Evolutionary conservation across 1,140 invertebrate genomes (phyloP), one percentile per base, ranked within the genome.

Genomic region (Conus betulinus): DNA sequence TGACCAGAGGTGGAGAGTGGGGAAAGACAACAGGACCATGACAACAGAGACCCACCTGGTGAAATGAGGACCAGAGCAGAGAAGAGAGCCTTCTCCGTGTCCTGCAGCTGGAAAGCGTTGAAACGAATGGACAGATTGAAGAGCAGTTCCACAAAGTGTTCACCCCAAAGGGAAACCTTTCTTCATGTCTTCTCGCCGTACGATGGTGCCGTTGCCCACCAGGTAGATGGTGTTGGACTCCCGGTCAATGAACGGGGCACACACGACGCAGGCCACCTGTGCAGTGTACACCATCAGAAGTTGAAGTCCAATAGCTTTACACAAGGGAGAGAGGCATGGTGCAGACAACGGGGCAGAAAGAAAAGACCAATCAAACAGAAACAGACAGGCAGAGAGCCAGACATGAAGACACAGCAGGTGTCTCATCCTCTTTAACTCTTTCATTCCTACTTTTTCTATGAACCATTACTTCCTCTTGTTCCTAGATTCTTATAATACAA

Each of bases 81-180:
- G 96, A 99, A 99, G 0, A 99, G 96, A 55, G 98, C 98, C 87
- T 99, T 97, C 94, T 99, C 98, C 60, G 98, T 97, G 94, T 99
- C 98, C 6, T 97, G 97, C 81, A 99, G 96, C 92, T 97, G 97
- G 94, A 99, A 97, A 10, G 97, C 97, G 95, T 99, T 99, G 95
- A 99, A 97, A 90, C 98, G 97, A 93, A 98, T 98, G 88, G 98
- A 98, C 94, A 99, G 99, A 94, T 99, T 99, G 95, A 99, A 99
- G 96, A 99, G 99, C 88, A 98, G 99, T 94, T 99, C 98, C 94
- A 99, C 98, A 76, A 99, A 97, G 95, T 94, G 93, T 85, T 93
- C 93, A 13, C 94, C n/a, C 94, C 5, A 95, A 89, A 1, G 93
- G 93, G 84, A 95, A 95, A 51, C 93, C 93, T 13, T 76, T 74